A percentile compares a stretch with the other conserved stretches of the same genome.
phyloP scores from a whole-genome alignment of 2,797 vertebrate genomes.

The Sebastes jordani region DNA sequence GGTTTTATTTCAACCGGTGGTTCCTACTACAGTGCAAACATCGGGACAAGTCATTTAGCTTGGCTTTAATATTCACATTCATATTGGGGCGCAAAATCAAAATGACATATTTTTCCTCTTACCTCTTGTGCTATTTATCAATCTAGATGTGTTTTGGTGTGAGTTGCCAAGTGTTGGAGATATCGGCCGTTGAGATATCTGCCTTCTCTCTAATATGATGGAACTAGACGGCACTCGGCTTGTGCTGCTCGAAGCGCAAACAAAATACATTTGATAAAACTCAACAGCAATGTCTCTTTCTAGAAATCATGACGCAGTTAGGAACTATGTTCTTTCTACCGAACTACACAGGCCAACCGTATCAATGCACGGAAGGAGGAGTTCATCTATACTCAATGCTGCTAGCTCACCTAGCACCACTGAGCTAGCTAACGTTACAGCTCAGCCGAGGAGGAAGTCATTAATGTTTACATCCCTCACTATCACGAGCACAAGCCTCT shows the following conservation, averaged over 20 bases:
- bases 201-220: not conserved
- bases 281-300: not conserved
- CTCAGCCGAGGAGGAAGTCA: not conserved
- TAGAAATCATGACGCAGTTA: not conserved
- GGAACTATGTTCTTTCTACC: not conserved
- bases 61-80: not conserved
- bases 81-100: not conserved
- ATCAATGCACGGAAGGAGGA: not conserved
- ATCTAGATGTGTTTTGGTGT: not conserved
- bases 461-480: not conserved
- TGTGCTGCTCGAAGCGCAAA: not conserved
- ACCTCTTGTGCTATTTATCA: not conserved
- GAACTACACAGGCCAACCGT: not conserved
- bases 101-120: not conserved
- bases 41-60: not conserved
- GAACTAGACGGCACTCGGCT: not conserved
- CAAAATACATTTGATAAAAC: not conserved
- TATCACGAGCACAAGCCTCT: too few species aligned
- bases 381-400: not conserved
- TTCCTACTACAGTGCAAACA: not conserved
- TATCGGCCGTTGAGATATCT: not conserved
- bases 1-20: not conserved
- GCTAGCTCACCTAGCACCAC: not conserved
- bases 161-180: not conserved
- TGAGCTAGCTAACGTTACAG: not conserved